Evolutionary conservation across 2,888 invertebrate genomes (phyloP).

Genomic region (Hermaeophaga mercurialis): DNA sequence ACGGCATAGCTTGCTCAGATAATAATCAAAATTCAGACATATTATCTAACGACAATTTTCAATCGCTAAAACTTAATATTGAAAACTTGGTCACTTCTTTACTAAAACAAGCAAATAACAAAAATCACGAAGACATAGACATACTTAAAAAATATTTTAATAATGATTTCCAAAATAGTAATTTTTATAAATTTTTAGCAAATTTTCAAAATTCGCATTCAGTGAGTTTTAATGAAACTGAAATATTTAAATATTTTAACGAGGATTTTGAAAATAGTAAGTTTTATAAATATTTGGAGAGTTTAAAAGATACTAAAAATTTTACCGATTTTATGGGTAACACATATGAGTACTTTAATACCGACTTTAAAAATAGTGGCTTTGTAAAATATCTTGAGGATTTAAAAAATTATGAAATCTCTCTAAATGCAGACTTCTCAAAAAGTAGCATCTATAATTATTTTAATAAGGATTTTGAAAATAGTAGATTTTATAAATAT

Average conservation of each 20-base stretch:
- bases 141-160: slow-evolving; percentile 18
- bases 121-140: neutral
- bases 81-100: neutral
- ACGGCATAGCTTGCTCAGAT: slow-evolving; percentile 23
- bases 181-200: slow-evolving; percentile 27
- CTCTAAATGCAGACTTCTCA: neutral
- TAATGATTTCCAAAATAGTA: slow-evolving; percentile 21
- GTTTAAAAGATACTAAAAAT: slow-evolving; percentile 13
- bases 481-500: slow-evolving; percentile 7
- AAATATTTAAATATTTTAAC: slow-evolving; percentile 23
- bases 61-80: neutral
- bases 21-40: neutral
- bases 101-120: neutral
- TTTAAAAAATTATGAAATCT: slow-evolving; percentile 3
- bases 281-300: slow-evolving; percentile 21
- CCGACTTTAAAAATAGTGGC: slow-evolving; percentile 15
- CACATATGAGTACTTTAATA: slow-evolving; percentile 15
- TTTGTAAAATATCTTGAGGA: slow-evolving; percentile 15
- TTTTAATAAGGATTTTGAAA: slow-evolving; percentile 19
- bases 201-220: slow-evolving; percentile 10
- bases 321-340: slow-evolving; percentile 14
- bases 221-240: slow-evolving; percentile 10
- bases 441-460: slow-evolving; percentile 20
- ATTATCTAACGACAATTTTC: neutral
- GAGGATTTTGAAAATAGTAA: slow-evolving; percentile 21